phyloP scores from a whole-genome alignment of 1,140 invertebrate genomes.

The Bathynomus jamesi region DNA sequence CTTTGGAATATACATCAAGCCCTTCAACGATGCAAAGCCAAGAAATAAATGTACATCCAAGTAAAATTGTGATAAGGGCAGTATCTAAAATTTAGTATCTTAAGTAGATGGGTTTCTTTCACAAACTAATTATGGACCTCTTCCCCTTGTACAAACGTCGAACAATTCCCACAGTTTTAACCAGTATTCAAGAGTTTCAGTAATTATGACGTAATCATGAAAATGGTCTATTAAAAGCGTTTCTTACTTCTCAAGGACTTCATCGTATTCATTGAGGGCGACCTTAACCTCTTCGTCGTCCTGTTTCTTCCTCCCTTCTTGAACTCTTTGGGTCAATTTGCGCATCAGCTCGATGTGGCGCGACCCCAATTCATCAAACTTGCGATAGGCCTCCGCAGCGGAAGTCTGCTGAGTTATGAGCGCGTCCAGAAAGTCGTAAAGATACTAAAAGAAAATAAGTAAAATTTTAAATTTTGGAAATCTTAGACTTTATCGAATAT shows the following conservation, averaged over 20 bases:
- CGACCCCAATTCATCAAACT: conserved; percentile 89
- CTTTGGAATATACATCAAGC: neutral
- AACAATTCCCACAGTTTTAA: too few relatives aligned
- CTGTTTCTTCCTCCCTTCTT: conserved; percentile 77
- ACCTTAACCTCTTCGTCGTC: conserved; percentile 83
- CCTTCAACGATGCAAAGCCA: too few relatives aligned
- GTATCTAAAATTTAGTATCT: too few relatives aligned
- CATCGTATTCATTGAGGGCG: conserved; percentile 86
- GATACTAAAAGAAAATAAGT: conserved; percentile 54
- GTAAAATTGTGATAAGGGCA: too few relatives aligned
- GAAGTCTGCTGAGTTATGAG: conserved; percentile 96
- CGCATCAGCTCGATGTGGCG: conserved; percentile 82
- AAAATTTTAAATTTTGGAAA: conserved; percentile 4
- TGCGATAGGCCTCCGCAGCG: conserved; percentile 92
- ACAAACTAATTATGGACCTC: too few relatives aligned
- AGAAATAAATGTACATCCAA: too few relatives aligned
- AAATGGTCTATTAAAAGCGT: too few relatives aligned
- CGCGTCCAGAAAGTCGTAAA: conserved; percentile 85
- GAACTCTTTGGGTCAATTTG: conserved; percentile 72
- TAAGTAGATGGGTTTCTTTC: too few relatives aligned
- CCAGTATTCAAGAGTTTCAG: too few relatives aligned
- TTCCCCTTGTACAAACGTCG: too few relatives aligned
- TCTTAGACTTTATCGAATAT: neutral
- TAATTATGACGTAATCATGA: too few relatives aligned
- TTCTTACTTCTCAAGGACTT: conserved; percentile 52